Base-by-base conservation (phyloP, 1,140 invertebrate genomes). In the Lasaia peninsularis region DNA sequence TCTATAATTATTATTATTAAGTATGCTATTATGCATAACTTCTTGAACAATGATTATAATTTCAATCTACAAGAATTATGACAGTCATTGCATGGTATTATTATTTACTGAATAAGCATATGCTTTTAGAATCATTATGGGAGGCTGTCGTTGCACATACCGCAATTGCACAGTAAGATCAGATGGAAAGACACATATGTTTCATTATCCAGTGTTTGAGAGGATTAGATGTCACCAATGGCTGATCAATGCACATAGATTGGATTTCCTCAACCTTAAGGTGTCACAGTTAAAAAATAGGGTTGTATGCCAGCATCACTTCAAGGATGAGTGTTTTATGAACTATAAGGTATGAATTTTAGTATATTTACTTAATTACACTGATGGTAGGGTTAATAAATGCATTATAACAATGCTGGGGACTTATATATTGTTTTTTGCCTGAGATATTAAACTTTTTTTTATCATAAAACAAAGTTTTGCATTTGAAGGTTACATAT, bases 171-270 rank as follows among this genome's bases (percentile, higher is more conserved):
- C 75, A 3, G 83, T 88, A 2, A 85, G 87, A 63, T 78, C 85
- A 7, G 86, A 89, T 74, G 89, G 89, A 14, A 87, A 88, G 55
- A 86, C 90, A 0, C 91, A 92, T 67, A 91, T 92, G 78, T 92
- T 92, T 60, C 91, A 92, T 71, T 92, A 90, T 60, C 91, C 91
- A 0, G 91, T 92, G 5, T 91, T 90, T 75, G 89, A 92, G 50
- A 88, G 84, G 66, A 69, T 89, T 20, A 71, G 91, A 54, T 92
- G 91, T 65, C 84, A 86, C 49, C 73, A 88, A 62, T 92, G 91
- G 91, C 83, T 92, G 3, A 66, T 78, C 12, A 91, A 91, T 67
- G 89, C 91, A 9, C 73, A 85, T 4, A 84, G 86, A 66, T 67
- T 86, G 18, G 85, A 90, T 16, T 91, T 91, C 58, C 73, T 88